These are phyloP conservation scores for Acanthisitta chloris DNA, from an alignment of 2,113 vertebrate genomes.

Conservation along the genomic window DNA sequence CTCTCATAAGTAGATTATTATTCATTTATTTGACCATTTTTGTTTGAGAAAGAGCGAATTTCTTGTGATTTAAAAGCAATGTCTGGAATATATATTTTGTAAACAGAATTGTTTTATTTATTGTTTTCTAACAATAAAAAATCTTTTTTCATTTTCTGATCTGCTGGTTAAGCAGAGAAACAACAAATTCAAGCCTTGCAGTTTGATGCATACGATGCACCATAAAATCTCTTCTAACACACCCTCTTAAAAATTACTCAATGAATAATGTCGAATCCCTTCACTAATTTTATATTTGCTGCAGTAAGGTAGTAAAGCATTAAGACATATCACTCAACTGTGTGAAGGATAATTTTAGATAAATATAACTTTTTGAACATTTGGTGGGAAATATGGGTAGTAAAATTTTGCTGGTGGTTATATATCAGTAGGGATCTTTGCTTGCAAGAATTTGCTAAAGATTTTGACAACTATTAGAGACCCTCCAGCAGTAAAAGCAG, in stretches of 20 bases:
- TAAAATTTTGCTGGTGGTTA: not conserved
- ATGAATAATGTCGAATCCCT: not conserved
- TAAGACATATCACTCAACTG: not conserved
- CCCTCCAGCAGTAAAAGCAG: not conserved
- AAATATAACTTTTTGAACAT: not conserved
- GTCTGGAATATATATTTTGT: not conserved
- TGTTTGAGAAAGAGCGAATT: not conserved
- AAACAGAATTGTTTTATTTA: not conserved
- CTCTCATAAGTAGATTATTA: not conserved
- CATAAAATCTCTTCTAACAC: not conserved
- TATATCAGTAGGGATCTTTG: not conserved
- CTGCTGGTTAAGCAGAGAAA: not conserved
- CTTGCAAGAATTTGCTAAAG: not conserved
- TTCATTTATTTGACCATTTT: rapidly evolving
- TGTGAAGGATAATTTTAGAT: not conserved
- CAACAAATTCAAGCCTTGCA: not conserved
- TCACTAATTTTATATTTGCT: conserved; percentile 4
- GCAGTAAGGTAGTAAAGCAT: not conserved
- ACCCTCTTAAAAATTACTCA: not conserved
- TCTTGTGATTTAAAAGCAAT: not conserved
- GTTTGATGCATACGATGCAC: not conserved
- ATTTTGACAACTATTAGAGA: not conserved
- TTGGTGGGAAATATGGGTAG: not conserved
- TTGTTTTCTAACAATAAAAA: not conserved
- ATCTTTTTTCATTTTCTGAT: not conserved